These are phyloP conservation scores for Gonioctena quinquepunctata DNA, from an alignment of 1,140 invertebrate genomes.

Conservation along the genomic window DNA sequence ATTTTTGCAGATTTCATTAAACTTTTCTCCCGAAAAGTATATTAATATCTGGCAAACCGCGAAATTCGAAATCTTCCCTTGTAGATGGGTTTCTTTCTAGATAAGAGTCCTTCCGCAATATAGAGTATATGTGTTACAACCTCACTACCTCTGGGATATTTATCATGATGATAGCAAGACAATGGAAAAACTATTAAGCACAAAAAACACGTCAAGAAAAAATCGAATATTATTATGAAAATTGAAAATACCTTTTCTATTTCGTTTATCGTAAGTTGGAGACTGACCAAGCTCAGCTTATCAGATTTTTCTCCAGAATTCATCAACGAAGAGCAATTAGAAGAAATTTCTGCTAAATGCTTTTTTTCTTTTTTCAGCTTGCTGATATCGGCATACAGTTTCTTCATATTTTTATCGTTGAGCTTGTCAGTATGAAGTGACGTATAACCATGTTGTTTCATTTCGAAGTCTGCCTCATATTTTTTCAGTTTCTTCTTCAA, in stretches of 20 bases:
- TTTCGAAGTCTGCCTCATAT: conserved; percentile 85
- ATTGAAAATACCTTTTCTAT: conserved; percentile 72
- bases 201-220: too few relatives aligned
- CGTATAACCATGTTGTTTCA: conserved; percentile 78
- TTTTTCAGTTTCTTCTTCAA: conserved; percentile 86
- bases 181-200: too few relatives aligned
- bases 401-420: conserved; percentile 81
- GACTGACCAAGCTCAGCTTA: conserved; percentile 40
- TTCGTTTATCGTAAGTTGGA: conserved; percentile 67
- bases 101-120: too few relatives aligned
- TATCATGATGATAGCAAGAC: too few relatives aligned
- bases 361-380: conserved; percentile 86
- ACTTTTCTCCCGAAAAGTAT: too few relatives aligned
- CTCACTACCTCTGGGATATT: too few relatives aligned
- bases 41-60: too few relatives aligned
- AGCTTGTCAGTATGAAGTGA: conserved; percentile 88
- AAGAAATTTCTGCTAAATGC: conserved; percentile 64
- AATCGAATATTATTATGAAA: too few relatives aligned
- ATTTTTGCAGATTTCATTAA: too few relatives aligned
- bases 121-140: too few relatives aligned
- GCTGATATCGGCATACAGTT: conserved; percentile 72
- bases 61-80: too few relatives aligned
- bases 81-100: too few relatives aligned
- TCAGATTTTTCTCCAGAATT: conserved; percentile 61
- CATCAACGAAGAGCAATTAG: conserved; percentile 27